These are phyloP conservation scores for Phasianus colchicus DNA, from an alignment of 2,113 vertebrate genomes.

Conservation along the genomic window DNA sequence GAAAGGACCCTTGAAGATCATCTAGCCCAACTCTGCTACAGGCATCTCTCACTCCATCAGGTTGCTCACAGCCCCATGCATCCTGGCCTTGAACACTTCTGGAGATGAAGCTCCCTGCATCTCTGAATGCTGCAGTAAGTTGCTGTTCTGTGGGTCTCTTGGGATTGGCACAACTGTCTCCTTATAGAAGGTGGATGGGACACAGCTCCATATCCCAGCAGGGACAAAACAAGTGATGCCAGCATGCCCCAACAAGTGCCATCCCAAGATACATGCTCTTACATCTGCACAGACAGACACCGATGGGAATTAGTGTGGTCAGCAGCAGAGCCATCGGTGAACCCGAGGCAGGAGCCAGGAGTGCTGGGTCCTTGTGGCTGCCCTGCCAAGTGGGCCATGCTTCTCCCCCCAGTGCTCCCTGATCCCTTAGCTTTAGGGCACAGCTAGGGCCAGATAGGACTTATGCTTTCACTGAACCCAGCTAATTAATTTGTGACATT, in stretches of 20 bases:
- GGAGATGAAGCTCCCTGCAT: not conserved
- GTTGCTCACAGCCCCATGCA: not conserved
- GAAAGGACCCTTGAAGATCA: not conserved
- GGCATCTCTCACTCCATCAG: not conserved
- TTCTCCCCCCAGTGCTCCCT: fast-evolving
- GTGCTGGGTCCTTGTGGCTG: fast-evolving
- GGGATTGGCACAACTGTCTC: not conserved
- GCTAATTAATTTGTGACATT: conserved; percentile 50
- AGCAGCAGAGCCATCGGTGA: not conserved
- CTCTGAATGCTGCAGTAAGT: not conserved
- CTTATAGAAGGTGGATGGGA: not conserved
- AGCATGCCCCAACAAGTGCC: not conserved
- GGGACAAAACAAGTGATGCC: not conserved
- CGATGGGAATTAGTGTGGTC: not conserved
- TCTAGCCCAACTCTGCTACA: not conserved
- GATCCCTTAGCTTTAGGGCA: not conserved
- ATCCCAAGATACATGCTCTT: fast-evolving
- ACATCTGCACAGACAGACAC: not conserved
- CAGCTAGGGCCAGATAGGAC: not conserved
- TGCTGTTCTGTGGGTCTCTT: not conserved
- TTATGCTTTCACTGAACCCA: conserved; percentile 15
- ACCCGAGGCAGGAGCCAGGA: not conserved
- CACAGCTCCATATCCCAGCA: not conserved
- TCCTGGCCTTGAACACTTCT: not conserved
- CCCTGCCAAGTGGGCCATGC: not conserved